These are phyloP conservation scores for Junonia oenone DNA, from an alignment of 2,888 invertebrate species.

Conservation along the genomic window DNA sequence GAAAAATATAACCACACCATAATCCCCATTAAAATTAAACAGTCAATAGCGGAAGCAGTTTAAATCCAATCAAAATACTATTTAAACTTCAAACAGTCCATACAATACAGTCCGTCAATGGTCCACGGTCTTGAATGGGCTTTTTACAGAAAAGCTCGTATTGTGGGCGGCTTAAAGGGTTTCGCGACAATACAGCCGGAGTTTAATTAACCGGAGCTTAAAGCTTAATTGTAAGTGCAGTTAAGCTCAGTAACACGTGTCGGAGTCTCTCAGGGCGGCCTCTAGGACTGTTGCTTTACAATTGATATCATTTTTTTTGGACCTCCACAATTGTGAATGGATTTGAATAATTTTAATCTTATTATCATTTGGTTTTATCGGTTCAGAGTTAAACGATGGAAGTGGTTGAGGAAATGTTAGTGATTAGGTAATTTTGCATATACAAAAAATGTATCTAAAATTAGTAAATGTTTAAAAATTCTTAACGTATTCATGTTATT, in stretches of 20 bases:
- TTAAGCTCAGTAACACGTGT: conserved; percentile 75
- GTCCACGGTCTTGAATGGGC: conserved; percentile 51
- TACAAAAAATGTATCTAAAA: neutral
- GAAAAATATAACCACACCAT: conserved; percentile 23
- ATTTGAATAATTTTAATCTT: conserved; percentile 2
- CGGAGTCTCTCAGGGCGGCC: conserved; percentile 53
- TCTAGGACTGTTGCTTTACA: conserved; percentile 43
- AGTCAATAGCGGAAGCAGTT: conserved; percentile 43
- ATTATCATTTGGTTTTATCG: neutral
- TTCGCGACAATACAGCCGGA: conserved; percentile 65
- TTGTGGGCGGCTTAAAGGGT: conserved; percentile 68
- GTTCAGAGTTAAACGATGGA: neutral
- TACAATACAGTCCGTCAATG: conserved; percentile 47
- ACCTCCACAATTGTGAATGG: conserved; percentile 10
- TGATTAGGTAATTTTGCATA: too few species aligned
- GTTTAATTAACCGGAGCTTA: conserved; percentile 77
- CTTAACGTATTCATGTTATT: neutral
- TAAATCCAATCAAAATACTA: conserved; percentile 42
- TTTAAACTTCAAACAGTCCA: conserved; percentile 41
- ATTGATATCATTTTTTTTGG: conserved; percentile 48
- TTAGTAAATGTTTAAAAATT: neutral
- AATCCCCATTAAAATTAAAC: conserved; percentile 32
- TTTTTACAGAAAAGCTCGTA: conserved; percentile 60
- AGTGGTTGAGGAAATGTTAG: neutral
- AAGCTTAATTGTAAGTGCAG: conserved; percentile 76